Evolutionary conservation across 2,113 vertebrate species (phyloP).

Genomic region (Heterotilapia buettikoferi): DNA sequence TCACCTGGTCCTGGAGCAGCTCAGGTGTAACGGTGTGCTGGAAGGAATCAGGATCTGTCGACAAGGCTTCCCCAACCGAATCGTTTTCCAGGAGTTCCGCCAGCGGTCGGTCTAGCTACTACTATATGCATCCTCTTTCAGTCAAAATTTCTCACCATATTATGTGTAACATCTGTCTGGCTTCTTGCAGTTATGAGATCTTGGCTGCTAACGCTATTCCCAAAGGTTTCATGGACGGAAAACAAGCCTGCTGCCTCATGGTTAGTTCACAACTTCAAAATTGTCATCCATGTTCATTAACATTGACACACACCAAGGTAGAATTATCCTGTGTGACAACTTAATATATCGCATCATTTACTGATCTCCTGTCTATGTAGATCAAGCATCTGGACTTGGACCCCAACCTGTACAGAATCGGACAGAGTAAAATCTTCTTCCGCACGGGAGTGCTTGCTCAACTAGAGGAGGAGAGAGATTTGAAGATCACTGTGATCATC

Average conservation of each 20-base stretch:
- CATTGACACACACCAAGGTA: not conserved
- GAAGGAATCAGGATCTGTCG: slow-evolving; percentile 97
- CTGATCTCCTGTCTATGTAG: slow-evolving; percentile 53
- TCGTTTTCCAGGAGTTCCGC: slow-evolving; percentile 97
- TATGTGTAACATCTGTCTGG: not conserved
- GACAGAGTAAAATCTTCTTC: slow-evolving; percentile 98
- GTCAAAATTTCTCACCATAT: not conserved
- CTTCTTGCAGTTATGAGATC: slow-evolving; percentile 85
- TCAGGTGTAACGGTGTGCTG: slow-evolving; percentile 95
- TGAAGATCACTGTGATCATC: slow-evolving; percentile 94
- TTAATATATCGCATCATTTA: not conserved
- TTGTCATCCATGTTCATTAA: accelerated
- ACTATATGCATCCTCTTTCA: accelerated
- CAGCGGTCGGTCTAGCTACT: slow-evolving; percentile 77
- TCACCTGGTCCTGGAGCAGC: slow-evolving; percentile 90
- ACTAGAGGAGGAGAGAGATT: slow-evolving; percentile 91
- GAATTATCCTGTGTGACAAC: not conserved
- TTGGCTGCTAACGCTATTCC: slow-evolving; percentile 89
- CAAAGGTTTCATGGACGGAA: slow-evolving; percentile 98
- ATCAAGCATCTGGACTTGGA: slow-evolving; percentile 95
- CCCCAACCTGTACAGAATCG: slow-evolving; percentile 92
- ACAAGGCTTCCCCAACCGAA: slow-evolving; percentile 96
- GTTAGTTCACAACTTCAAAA: slow-evolving; percentile 60
- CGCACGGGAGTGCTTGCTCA: slow-evolving; percentile 93
- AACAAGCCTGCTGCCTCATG: slow-evolving; percentile 95